Conservation (phyloP, 2,888 invertebrate species). For the Nephrocerus scutellatus region DNA sequence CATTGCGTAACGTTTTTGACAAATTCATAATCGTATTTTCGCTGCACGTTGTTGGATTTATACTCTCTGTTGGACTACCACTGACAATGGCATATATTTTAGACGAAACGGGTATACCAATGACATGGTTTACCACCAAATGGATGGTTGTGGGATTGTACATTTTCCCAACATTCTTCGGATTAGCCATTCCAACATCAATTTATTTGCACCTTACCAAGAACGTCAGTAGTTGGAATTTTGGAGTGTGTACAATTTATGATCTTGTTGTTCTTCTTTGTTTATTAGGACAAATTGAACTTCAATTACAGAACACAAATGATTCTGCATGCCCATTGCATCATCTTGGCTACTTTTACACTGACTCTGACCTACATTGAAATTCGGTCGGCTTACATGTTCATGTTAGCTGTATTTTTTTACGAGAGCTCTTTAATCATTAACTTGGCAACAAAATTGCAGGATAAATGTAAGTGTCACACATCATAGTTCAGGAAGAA, state of each 20-base stretch:
- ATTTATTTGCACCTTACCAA: slow-evolving; percentile 34
- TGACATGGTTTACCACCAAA: slow-evolving; percentile 56
- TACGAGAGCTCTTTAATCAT: slow-evolving; percentile 33
- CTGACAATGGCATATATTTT: slow-evolving; percentile 41
- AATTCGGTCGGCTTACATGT: slow-evolving; percentile 37
- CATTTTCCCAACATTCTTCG: slow-evolving; percentile 35
- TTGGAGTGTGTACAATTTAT: too few species aligned
- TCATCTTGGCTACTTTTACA: slow-evolving; percentile 32
- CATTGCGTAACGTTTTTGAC: slow-evolving; percentile 25
- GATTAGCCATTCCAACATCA: slow-evolving; percentile 33
- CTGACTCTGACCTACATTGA: slow-evolving; percentile 31
- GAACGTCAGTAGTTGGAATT: slow-evolving; percentile 33
- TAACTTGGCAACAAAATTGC: slow-evolving; percentile 34
- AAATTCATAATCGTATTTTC: slow-evolving; percentile 32
- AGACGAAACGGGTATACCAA: slow-evolving; percentile 43
- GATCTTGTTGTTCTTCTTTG: background rate
- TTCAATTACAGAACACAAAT: slow-evolving; percentile 37
- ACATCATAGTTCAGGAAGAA: too few species aligned
- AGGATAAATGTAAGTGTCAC: slow-evolving; percentile 30
- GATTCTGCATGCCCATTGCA: slow-evolving; percentile 39
- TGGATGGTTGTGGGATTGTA: slow-evolving; percentile 49
- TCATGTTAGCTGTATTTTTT: slow-evolving; percentile 37
- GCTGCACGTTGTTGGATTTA: slow-evolving; percentile 36
- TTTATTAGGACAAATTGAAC: slow-evolving; percentile 30
- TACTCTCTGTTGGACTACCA: slow-evolving; percentile 35